Base-by-base conservation (phyloP, 2,888 invertebrate genomes). In the Cerastis rubricosa region DNA sequence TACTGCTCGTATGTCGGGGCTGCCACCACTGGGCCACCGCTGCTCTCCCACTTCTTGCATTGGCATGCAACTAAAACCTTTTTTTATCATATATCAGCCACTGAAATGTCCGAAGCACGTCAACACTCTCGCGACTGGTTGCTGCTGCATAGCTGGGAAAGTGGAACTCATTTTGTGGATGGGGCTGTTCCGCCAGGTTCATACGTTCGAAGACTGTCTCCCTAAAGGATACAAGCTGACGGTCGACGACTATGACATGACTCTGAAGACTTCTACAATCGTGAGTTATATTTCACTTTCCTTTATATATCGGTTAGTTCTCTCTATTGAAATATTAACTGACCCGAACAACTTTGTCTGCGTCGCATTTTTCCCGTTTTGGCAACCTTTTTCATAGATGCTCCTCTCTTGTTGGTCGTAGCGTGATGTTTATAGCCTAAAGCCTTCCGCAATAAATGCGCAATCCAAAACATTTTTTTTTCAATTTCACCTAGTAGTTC, bases 41-140 rank as follows among this genome's bases (percentile, higher is more conserved):
- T n/a, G n/a, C n/a, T n/a, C n/a, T n/a, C n/a, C n/a, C n/a, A n/a
- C n/a, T n/a, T n/a, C n/a, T 49, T 76, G 14, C 5, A 14, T 43
- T 40, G 9, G 3, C 22, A 67, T n/a, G 25, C 35, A n/a, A n/a
- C 14, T 29, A 29, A 19, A 2, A 22, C 0, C 9, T 0, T 6
- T n/a, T n/a, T 80, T 68, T 25, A n/a, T 19, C 29, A 59, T 29
- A 25, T 93, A 91, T n/a, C 87, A 97, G 97, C 96, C 96, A 22
- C 69, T 94, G 49, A 94, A 92, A 85, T 97, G 97, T 81, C 81
- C 89, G 1, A 97, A 96, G 65, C 94, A 96, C 86, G 67, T 94
- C 87, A 91, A 89, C 74, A 85, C 95, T 2, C 65, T 88, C 87
- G 69, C 90, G 0, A 81, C 81, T 5, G 86, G 84, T 22, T 96